Evolutionary conservation across 2,113 vertebrate genomes (phyloP), one percentile per base, ranked within the genome.

Genomic region (Trichechus manatus): DNA sequence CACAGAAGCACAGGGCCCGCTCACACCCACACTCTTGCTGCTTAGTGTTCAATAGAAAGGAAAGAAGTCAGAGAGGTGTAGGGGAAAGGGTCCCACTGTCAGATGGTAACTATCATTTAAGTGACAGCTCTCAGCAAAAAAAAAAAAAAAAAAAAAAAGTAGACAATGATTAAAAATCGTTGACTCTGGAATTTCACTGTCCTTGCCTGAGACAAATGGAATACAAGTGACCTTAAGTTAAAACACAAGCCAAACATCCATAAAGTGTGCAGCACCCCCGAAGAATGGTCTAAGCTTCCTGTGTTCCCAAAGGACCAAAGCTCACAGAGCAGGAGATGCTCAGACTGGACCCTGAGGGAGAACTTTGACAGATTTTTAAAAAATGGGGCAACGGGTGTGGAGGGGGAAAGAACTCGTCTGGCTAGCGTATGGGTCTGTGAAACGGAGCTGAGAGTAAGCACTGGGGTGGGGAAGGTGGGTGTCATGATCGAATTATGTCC

Each of bases 401-500:
- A 8, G 63, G 11, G 10, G 31, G 31, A 33, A 23, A 39, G 50
- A 63, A 36, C 33, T n/a, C 7, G 1, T 75, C 36, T 10, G 50
- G 63, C 17, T 5, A 1, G 44, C 44, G 44, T 29, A 29, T n/a
- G 64, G 92, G 47, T 22, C 27, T 27, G 33, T 33, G 27, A 59
- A 1, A 11, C 0, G 29, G 75, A 22, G 19, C 0, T 0, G 42
- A 15, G 0, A 7, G 56, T 4, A 6, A 44, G 87, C 1, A 1
- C 31, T 6, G 7, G 72, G 80, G 29, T 0, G 2, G 59, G 20
- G 0, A 23, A 61, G 47, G 9, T 39, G 39, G 39, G 39, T 39
- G 39, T 39, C 39, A 39, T 39, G 39, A 39, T 39, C 39, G 39
- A 39, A 39, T 3, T 39, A 39, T 3, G 39, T 39, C 39, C 39